Conservation (phyloP, 2,888 invertebrate species). For the Caenorhabditis uteleia region DNA sequence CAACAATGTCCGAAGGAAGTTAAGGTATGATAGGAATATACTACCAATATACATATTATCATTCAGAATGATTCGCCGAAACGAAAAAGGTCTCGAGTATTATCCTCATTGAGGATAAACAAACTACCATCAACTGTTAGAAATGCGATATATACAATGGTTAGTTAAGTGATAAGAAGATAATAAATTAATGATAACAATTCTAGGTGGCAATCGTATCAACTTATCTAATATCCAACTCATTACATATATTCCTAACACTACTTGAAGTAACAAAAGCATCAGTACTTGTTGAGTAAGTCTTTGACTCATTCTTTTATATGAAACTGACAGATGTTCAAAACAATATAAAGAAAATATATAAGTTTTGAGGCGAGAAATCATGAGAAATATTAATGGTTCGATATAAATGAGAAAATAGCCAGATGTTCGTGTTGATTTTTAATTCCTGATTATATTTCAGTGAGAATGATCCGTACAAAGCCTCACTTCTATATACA, state of each 20-base stretch:
- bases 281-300: slow-evolving; percentile 40
- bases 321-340: neutral
- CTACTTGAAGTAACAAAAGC: slow-evolving; percentile 46
- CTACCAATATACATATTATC: no score
- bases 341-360: slow-evolving; percentile 1
- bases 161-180: neutral
- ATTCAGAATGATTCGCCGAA: slow-evolving; percentile 9
- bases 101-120: slow-evolving; percentile 34
- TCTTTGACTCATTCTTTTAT: slow-evolving; percentile 1
- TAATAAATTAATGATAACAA: slow-evolving; percentile 1
- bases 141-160: slow-evolving; percentile 61
- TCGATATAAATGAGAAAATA: neutral
- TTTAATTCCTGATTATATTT: slow-evolving; percentile 10
- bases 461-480: slow-evolving; percentile 51
- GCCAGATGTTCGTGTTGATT: neutral
- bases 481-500: slow-evolving; percentile 58
- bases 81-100: slow-evolving; percentile 26
- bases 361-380: neutral
- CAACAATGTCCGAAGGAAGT: slow-evolving; percentile 14
- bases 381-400: neutral
- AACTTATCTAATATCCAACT: slow-evolving; percentile 57
- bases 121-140: slow-evolving; percentile 43
- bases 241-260: slow-evolving; percentile 53
- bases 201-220: slow-evolving; percentile 57
- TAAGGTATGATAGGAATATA: no score